These are phyloP conservation scores for Okamejei kenojei DNA, from an alignment of 2,797 vertebrate genomes.

Conservation along the genomic window DNA sequence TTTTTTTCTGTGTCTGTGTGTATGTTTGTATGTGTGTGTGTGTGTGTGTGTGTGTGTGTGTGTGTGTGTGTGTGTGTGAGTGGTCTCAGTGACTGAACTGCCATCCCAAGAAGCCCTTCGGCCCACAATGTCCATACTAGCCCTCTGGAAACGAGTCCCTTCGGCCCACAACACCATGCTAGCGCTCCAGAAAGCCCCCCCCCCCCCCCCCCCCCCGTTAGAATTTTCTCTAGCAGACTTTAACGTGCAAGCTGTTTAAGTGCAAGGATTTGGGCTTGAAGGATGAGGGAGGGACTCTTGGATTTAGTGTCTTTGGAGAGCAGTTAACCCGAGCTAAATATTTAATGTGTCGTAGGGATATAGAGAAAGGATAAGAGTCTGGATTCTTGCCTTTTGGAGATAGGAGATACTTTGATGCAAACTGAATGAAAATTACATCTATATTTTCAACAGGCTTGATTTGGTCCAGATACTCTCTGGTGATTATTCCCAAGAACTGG, in stretches of 20 bases:
- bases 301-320: background rate
- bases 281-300: too few relatives aligned
- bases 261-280: background rate
- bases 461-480: conserved; percentile 96
- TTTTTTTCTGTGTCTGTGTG: background rate
- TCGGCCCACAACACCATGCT: too few relatives aligned
- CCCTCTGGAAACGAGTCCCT: too few relatives aligned
- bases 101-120: too few relatives aligned
- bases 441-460: conserved; percentile 69
- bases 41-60: too few relatives aligned
- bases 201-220: too few relatives aligned
- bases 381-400: background rate
- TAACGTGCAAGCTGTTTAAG: background rate
- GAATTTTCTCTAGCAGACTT: background rate
- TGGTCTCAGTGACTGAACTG: too few relatives aligned
- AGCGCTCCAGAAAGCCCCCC: too few relatives aligned
- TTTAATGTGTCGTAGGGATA: too few relatives aligned
- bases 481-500: conserved; percentile 98
- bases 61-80: too few relatives aligned
- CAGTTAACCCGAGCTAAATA: background rate
- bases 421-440: background rate
- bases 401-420: background rate
- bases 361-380: background rate
- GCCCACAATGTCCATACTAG: too few relatives aligned
- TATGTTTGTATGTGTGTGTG: too few relatives aligned